phyloP scores from a whole-genome alignment of 2,113 vertebrate genomes.

The Anarhynchus alexandrinus region DNA sequence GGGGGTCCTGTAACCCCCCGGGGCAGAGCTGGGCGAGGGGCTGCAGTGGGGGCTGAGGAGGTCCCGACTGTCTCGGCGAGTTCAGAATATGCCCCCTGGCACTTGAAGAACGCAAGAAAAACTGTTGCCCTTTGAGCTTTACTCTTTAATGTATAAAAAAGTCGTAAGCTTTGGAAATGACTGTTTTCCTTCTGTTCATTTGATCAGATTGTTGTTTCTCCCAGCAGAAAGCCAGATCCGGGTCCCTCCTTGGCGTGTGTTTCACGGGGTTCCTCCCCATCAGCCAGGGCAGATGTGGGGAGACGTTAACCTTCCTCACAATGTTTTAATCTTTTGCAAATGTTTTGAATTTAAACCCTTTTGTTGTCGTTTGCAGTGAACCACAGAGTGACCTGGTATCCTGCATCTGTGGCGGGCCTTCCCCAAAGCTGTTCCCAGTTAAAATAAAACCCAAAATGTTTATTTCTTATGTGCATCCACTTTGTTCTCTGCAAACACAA shows the following conservation, averaged over 20 bases:
- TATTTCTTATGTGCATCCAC: background rate
- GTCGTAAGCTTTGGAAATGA: background rate
- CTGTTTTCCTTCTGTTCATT: background rate
- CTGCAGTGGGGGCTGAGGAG: background rate
- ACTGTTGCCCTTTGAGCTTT: background rate
- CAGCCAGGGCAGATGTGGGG: background rate
- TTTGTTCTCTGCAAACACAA: background rate
- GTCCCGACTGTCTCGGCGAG: background rate
- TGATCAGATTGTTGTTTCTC: background rate
- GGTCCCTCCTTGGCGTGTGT: rapidly evolving
- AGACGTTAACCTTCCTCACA: no score
- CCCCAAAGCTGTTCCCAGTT: background rate
- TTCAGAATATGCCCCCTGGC: background rate
- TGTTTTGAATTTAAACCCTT: background rate
- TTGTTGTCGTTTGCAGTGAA: background rate
- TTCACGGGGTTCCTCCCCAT: background rate
- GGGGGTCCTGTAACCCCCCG: background rate
- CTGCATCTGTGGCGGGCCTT: background rate
- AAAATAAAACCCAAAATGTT: background rate
- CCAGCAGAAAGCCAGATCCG: no score
- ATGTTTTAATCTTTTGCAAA: background rate
- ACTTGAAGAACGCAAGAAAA: background rate
- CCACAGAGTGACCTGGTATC: background rate
- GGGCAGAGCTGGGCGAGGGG: background rate
- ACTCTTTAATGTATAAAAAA: background rate